These are phyloP conservation scores for Oncorhynchus gorbuscha DNA, from an alignment of 2,113 vertebrate genomes.

Conservation along the genomic window DNA sequence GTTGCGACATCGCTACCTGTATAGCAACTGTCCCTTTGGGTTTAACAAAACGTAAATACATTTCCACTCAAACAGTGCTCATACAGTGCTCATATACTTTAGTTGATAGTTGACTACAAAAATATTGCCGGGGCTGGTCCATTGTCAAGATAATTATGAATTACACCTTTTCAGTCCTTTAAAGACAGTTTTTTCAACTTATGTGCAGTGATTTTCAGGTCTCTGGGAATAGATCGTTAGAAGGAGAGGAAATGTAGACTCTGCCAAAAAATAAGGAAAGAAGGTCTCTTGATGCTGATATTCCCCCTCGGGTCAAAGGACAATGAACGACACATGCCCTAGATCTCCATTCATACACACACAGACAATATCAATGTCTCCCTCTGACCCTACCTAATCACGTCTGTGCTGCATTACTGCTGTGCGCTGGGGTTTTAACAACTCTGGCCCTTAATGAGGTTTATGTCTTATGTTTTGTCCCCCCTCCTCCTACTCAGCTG, in stretches of 20 bases:
- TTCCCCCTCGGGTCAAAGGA: conserved; percentile 56
- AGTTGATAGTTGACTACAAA: background rate
- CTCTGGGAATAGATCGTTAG: background rate
- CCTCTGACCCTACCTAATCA: conserved; percentile 57
- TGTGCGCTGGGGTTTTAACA: conserved; percentile 38
- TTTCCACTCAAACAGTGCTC: too few species aligned
- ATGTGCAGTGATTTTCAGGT: background rate
- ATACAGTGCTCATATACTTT: background rate
- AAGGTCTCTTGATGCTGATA: conserved; percentile 28
- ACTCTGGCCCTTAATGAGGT: conserved; percentile 59
- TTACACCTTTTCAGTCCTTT: background rate
- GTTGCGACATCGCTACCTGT: background rate
- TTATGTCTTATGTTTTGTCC: conserved; percentile 66
- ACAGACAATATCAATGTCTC: conserved; percentile 57
- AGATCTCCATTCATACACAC: conserved; percentile 65
- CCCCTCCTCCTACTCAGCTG: conserved; percentile 54
- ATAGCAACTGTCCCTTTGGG: background rate
- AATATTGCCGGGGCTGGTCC: background rate
- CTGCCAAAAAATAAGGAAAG: background rate
- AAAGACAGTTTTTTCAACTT: background rate
- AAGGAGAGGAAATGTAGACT: background rate
- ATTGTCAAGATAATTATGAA: background rate
- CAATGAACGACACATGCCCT: conserved; percentile 37
- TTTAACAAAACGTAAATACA: background rate
- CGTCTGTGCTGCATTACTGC: conserved; percentile 39